These are phyloP conservation scores for Platycercus adscitus DNA, from an alignment of 2,113 vertebrate species.

Conservation along the genomic window DNA sequence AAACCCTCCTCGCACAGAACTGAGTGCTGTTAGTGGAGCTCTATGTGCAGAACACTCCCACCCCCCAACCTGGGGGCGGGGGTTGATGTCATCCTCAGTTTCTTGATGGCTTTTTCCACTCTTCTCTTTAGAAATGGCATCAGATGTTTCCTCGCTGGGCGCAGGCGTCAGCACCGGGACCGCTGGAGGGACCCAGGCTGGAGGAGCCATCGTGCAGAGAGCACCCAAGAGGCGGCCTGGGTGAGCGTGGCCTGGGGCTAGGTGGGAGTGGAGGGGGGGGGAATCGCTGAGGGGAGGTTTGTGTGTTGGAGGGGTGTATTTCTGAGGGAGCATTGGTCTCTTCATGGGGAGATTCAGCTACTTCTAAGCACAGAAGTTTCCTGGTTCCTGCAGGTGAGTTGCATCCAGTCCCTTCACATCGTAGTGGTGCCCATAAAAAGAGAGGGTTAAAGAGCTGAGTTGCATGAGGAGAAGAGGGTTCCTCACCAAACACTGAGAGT, in stretches of 20 bases:
- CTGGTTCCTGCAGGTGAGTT: background rate
- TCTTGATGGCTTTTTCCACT: background rate
- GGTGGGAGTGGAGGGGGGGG: background rate
- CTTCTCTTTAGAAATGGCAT: conserved; percentile 81
- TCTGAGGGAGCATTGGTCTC: background rate
- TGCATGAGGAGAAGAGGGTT: background rate
- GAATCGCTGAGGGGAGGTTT: rapidly evolving
- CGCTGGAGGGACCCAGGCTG: conserved; percentile 65
- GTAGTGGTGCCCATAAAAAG: background rate
- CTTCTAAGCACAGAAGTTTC: background rate
- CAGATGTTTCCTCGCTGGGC: conserved; percentile 83
- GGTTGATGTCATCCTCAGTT: background rate
- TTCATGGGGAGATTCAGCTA: background rate
- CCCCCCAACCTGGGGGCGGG: background rate
- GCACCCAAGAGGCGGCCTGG: conserved; percentile 83
- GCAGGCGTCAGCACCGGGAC: conserved; percentile 77
- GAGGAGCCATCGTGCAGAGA: conserved; percentile 79
- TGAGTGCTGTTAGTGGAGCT: background rate
- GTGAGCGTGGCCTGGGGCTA: conserved; percentile 75
- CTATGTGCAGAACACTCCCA: background rate
- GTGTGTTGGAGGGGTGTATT: background rate
- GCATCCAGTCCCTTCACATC: background rate
- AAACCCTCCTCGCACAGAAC: background rate
- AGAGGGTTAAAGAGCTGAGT: background rate
- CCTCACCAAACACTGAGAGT: rapidly evolving